These are phyloP conservation scores for Clostera curtula DNA, from an alignment of 2,888 invertebrate species.

Conservation along the genomic window DNA sequence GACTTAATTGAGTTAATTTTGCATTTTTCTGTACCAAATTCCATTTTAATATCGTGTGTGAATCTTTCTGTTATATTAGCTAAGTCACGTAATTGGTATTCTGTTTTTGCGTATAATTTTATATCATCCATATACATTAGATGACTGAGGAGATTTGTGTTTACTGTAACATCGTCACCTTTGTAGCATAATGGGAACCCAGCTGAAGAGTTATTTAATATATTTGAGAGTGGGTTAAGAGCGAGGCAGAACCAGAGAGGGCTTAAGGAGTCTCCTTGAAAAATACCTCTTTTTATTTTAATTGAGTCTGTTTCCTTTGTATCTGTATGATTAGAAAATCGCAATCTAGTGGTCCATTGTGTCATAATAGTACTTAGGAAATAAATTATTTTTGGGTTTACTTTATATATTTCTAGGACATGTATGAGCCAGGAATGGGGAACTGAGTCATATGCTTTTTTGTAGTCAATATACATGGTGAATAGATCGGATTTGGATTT, in stretches of 20 bases:
- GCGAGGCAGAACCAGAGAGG: conserved; percentile 12
- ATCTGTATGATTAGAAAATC: background rate
- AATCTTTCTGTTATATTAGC: conserved; percentile 2
- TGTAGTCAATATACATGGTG: conserved; percentile 6
- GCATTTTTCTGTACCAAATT: conserved; percentile 3
- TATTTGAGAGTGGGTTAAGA: conserved; percentile 8
- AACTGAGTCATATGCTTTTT: too few species aligned
- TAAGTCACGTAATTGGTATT: conserved; percentile 2
- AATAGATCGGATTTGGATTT: conserved; percentile 4
- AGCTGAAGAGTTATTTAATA: background rate
- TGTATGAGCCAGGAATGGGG: conserved; percentile 9
- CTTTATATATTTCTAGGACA: conserved; percentile 9
- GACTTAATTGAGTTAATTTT: conserved; percentile 2
- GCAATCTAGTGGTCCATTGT: conserved; percentile 5
- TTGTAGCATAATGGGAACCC: conserved; percentile 1
- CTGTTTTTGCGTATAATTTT: conserved; percentile 3
- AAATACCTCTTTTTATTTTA: conserved; percentile 8
- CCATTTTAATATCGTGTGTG: conserved; percentile 2
- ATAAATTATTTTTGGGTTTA: conserved; percentile 5
- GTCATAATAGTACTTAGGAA: conserved; percentile 5
- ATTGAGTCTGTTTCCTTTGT: conserved; percentile 4
- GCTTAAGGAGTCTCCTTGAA: conserved; percentile 10
- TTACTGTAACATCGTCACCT: background rate
- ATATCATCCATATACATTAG: conserved; percentile 7
- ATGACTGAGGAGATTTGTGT: conserved; percentile 1